Evolutionary conservation across 53 echinoderm and acorn worm genomes (phyloP), one percentile per base, ranked within the genome.

Genomic region (Patiria pectinifera): DNA sequence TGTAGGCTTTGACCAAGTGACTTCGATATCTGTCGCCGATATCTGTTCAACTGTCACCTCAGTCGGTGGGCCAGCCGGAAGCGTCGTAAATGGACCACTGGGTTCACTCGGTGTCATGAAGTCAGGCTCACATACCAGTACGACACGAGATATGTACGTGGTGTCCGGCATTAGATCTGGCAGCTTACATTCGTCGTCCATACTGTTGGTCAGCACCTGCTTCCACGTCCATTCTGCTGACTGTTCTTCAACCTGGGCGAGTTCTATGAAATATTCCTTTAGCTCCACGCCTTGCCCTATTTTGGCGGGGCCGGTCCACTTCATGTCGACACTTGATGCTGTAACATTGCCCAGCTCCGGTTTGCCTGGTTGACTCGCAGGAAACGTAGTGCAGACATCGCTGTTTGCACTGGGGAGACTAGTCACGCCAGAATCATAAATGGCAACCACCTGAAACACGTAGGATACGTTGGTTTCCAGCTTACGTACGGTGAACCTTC

Each of bases 391-490:
- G 45, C 82, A 80, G 10, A 71, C 35, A 45, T 89, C 69, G 45
- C 86, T 79, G 6, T 0, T 62, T 4, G 6, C n/a, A 90, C 95
- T 93, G 80, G 62, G 76, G 12, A 78, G 60, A 82, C 92, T 91
- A 13, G 70, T 45, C 8, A 86, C 53, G 22, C 95, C 95, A 16
- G 86, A 62, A 21, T 91, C 83, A 82, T 91, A 93, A 15, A 91
- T 45, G 18, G 95, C 95, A 62, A 59, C 59, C 11, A 93, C 93
- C 48, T 26, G 66, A 74, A 95, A 86, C 15, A 19, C 48, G 69
- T 95, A 95, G 45, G 62, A 87, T 15, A 87, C 75, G 48, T 91
- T 87, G 21, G 93, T 44, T 23, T 76, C 62, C n/a, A 95, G 70
- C 18, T 87, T 47, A 10, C 82, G 25, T 24, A 95, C 45, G 48